These are phyloP conservation scores for Thaumatotibia leucotreta DNA, from an alignment of 1,140 invertebrate species.

Conservation along the genomic window DNA sequence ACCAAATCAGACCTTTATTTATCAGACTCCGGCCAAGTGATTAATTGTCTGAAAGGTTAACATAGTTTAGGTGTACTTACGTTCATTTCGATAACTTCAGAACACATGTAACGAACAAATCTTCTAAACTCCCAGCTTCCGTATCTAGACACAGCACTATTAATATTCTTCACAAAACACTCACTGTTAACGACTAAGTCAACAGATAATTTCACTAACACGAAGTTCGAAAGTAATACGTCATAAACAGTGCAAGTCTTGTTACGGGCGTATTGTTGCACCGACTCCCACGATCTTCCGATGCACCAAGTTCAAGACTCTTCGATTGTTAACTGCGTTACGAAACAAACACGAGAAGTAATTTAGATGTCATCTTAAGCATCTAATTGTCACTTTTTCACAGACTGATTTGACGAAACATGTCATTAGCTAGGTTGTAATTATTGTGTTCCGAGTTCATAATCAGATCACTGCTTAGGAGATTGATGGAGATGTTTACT, in stretches of 20 bases:
- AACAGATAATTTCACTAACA: constrained; percentile 18
- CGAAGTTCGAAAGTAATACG: constrained; percentile 24
- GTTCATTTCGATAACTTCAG: constrained; percentile 31
- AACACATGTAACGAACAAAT: neutral
- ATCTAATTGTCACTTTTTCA: constrained; percentile 24
- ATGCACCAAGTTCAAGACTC: constrained; percentile 8
- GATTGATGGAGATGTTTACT: too few species aligned
- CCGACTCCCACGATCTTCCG: constrained; percentile 3
- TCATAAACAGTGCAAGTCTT: constrained; percentile 1
- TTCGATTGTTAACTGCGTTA: constrained; percentile 1
- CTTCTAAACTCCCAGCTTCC: neutral
- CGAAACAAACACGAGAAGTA: constrained; percentile 6
- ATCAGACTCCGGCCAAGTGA: too few species aligned
- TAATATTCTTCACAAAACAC: neutral
- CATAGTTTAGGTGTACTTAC: constrained; percentile 35
- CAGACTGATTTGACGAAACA: constrained; percentile 13
- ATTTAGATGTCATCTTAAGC: neutral
- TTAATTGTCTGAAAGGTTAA: neutral
- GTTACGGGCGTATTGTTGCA: neutral
- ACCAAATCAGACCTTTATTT: too few species aligned
- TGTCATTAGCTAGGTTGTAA: neutral
- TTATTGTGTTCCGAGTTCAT: neutral
- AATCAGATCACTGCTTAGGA: neutral
- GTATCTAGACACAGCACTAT: neutral
- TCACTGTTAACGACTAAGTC: constrained; percentile 4